Evolutionary conservation across 2,113 vertebrate genomes (phyloP), one percentile per base, ranked within the genome.

Genomic region (Myanophis thanlyinensis): DNA sequence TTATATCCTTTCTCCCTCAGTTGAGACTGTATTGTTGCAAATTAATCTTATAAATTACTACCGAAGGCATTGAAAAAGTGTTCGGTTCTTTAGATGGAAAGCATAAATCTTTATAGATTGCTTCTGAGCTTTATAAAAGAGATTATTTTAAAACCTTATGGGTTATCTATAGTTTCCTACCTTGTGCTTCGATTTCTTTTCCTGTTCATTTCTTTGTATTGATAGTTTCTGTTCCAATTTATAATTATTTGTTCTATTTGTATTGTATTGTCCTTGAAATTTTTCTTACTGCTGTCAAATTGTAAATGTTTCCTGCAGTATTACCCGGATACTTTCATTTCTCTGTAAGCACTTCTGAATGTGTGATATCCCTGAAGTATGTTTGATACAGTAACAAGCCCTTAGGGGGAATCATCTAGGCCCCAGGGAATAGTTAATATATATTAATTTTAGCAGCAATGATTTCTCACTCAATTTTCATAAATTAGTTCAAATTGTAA

Each of bases 381-480:
- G 88, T 95, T 87, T 51, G 20, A 48, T 3, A 4, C 51, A 11
- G 25, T 35, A 93, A 73, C 88, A 95, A 0, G 47, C 51, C 5
- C 35, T 20, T 59, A 0, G 2, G 27, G 0, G 90, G 94, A 93
- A 52, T 92, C 90, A 48, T 0, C 2, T 49, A 47, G 30, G 30
- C 52, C 54, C 88, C 89, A 10, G 56, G 47, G 11, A 44, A 51
- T 52, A 56, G 44, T 51, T 53, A 9, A 80, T 88, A 0, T 44
- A 0, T 84, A 87, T 91, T 90, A 89, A 4, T 73, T 93, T 84
- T 52, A 47, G 40, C 87, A 94, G 91, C 95, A 30, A 87, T 88
- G n/a, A 6, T 93, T 94, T 95, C 88, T 95, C 46, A 30, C 88
- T 95, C 96, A 85, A 96, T 73, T 87, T 48, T 95, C 35, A 56